Conservation (phyloP, 2,797 vertebrate genomes). For the Aphelocoma californica region DNA sequence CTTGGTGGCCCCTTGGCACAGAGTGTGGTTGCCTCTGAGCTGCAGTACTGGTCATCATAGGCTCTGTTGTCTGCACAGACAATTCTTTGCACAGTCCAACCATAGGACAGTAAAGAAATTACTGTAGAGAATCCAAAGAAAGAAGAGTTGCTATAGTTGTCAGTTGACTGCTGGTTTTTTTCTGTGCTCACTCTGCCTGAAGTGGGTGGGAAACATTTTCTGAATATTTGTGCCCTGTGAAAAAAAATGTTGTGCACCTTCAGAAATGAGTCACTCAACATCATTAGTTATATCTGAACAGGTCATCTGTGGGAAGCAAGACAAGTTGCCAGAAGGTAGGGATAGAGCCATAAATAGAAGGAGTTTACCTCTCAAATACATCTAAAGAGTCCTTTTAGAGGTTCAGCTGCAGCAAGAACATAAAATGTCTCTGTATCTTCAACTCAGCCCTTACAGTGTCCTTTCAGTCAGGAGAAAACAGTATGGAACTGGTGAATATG, state of each 20-base stretch:
- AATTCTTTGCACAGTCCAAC: neutral
- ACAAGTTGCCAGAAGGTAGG: neutral
- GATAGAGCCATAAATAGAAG: neutral
- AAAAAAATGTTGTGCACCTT: neutral
- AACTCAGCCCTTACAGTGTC: neutral
- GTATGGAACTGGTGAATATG: neutral
- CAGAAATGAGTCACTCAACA: neutral
- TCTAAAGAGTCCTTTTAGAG: neutral
- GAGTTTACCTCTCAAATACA: neutral
- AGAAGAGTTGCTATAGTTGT: neutral
- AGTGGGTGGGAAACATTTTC: neutral
- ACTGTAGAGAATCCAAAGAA: neutral
- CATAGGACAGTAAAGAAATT: neutral
- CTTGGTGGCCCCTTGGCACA: neutral
- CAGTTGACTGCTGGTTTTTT: neutral
- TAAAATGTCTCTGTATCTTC: neutral
- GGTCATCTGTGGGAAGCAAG: neutral
- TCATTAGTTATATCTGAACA: neutral
- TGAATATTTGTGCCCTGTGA: neutral
- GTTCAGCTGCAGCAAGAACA: neutral
- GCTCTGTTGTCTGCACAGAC: neutral
- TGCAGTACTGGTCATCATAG: neutral
- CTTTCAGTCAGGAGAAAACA: neutral
- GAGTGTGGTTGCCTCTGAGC: neutral
- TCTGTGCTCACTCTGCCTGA: neutral